Conservation (phyloP, 2,113 vertebrate genomes). For the Nanorana parkeri region DNA sequence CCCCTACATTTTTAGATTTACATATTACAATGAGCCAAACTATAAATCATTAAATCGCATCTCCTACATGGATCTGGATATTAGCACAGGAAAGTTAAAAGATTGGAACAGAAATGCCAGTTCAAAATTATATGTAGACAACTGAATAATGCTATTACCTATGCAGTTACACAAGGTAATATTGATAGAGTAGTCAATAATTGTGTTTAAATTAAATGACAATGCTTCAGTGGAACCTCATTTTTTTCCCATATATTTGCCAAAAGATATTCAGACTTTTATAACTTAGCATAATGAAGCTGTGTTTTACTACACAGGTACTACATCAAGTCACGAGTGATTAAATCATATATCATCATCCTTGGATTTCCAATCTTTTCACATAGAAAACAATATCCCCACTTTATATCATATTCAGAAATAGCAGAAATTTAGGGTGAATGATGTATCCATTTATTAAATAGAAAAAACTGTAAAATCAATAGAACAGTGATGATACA, state of each 20-base stretch:
- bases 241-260: background rate
- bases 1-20: too few species aligned
- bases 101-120: too few species aligned
- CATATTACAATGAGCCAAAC: too few species aligned
- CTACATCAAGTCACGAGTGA: background rate
- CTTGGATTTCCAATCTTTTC: slow-evolving; percentile 4
- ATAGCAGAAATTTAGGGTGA: background rate
- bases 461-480: slow-evolving; percentile 7
- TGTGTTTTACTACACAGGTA: background rate
- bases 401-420: background rate
- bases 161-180: too few species aligned
- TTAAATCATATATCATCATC: background rate
- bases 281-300: background rate
- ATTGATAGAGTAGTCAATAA: too few species aligned
- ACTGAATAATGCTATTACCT: too few species aligned
- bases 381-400: background rate
- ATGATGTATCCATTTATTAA: background rate
- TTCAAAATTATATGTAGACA: too few species aligned
- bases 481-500: background rate
- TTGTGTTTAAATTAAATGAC: background rate
- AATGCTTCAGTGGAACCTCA: background rate
- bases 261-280: background rate
- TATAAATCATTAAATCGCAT: too few species aligned
- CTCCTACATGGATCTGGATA: too few species aligned
- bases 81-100: too few species aligned